Base-by-base conservation (phyloP, 2,888 invertebrate genomes). In the Xestia xanthographa region DNA sequence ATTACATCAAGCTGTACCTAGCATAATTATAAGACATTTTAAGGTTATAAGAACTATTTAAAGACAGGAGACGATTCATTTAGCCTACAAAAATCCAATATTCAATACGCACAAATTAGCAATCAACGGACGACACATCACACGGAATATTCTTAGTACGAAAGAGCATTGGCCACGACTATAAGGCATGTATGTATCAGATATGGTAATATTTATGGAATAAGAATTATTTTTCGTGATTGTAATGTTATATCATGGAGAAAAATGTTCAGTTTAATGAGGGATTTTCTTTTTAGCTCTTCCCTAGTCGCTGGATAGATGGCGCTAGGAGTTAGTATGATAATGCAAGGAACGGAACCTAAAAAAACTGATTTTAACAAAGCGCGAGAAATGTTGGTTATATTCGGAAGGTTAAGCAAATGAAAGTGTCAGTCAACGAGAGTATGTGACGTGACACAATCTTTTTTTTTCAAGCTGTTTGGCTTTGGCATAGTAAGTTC, bases 31-130 rank as follows among this genome's bases (percentile, higher is more conserved):
- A 20, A 26, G 0, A 34, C 17, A 12, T 75, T 43, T 45, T 38
- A 67, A n/a, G 22, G 5, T 0, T 48, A 1, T 22, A 45, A 8
- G 1, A 11, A 63, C 14, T n/a, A 58, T 69, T 58, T 29, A 26
- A 45, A 17, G 1, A 62, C 9, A 45, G 22, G 34, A 60, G 11
- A 26, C 5, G 14, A 20, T n/a, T 20, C 3, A 60, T 65, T 17
- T 66, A 83, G 84, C 79, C 53, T 66, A 79, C 60, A 14, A 66
- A 77, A 70, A 68, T 17, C 12, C 56, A 65, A 67, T 63, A 77
- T n/a, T 5, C 14, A 67, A n/a, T 38, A 53, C 12, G 60, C n/a
- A 45, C 45, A 56, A 6, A 50, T 58, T 53, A 82, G 45, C 77
- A 34, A 62, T 56, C 34, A 63, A 77, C 77, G 48, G 34, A 77